phyloP scores from a whole-genome alignment of 30 jellyfish, hydroid and myxozoan species.

The Aurelia sp. region DNA sequence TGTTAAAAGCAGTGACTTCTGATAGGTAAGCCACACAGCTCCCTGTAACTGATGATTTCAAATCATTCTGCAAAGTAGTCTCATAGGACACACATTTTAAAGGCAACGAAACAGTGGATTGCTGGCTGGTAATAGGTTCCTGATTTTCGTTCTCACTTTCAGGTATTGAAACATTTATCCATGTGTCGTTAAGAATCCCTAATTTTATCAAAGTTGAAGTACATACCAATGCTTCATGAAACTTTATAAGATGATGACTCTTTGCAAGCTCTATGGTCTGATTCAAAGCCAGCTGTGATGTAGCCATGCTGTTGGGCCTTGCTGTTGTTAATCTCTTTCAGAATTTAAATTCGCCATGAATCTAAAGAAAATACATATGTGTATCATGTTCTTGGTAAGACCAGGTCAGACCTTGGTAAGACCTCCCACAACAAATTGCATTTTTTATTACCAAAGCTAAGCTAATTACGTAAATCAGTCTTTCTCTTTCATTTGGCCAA shows the following conservation, averaged over 20 bases:
- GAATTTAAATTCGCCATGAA: too few relatives aligned
- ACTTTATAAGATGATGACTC: neutral
- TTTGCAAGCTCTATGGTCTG: too few relatives aligned
- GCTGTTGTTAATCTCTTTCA: neutral
- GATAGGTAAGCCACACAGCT: slow-evolving; percentile 10
- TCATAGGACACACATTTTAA: neutral
- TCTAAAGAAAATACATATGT: too few relatives aligned
- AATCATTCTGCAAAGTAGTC: neutral
- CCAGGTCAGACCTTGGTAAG: too few relatives aligned
- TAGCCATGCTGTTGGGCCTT: too few relatives aligned
- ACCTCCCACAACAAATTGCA: too few relatives aligned
- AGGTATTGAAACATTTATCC: slow-evolving; percentile 2
- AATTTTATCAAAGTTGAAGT: slow-evolving; percentile 26
- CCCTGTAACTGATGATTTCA: neutral
- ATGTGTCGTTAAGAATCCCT: slow-evolving; percentile 20
- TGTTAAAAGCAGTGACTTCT: slow-evolving; percentile 50
- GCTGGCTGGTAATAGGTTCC: neutral
- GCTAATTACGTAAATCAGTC: too few relatives aligned
- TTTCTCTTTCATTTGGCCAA: too few relatives aligned
- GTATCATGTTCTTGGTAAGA: too few relatives aligned
- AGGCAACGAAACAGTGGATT: too few relatives aligned
- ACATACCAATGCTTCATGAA: slow-evolving; percentile 38
- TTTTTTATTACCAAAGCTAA: too few relatives aligned
- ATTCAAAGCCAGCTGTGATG: too few relatives aligned
- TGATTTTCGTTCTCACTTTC: neutral